phyloP scores from a whole-genome alignment of 1,140 invertebrate genomes.

The Achroia grisella region DNA sequence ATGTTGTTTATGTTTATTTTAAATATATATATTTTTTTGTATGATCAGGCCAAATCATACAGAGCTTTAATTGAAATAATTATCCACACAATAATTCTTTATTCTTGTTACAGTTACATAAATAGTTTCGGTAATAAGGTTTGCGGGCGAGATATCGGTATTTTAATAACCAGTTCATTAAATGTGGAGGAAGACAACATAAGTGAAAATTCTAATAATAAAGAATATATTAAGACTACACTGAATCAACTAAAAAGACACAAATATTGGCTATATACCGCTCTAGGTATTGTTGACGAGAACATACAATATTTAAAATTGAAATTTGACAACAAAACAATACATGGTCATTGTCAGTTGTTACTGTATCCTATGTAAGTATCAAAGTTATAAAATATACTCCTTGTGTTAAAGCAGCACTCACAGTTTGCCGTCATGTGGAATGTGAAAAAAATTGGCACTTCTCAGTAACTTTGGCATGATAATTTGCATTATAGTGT shows the following conservation, averaged over 20 bases:
- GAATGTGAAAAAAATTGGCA: no score
- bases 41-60: no score
- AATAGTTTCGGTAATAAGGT: conserved; percentile 73
- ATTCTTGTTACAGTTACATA: conserved; percentile 59
- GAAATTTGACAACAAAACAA: conserved; percentile 61
- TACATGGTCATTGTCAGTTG: conserved; percentile 72
- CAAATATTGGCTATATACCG: conserved; percentile 75
- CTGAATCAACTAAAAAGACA: conserved; percentile 62
- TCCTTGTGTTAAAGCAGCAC: no score
- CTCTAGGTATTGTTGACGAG: conserved; percentile 67
- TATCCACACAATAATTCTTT: no score
- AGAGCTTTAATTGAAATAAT: no score
- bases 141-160: conserved; percentile 73
- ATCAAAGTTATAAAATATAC: conserved; percentile 1
- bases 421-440: no score
- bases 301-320: conserved; percentile 68
- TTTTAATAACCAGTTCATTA: conserved; percentile 43
- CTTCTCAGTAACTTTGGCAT: no score
- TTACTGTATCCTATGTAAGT: conserved; percentile 75
- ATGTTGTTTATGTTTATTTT: no score
- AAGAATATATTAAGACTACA: conserved; percentile 32
- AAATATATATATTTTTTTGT: no score
- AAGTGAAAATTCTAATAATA: conserved; percentile 28
- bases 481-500: no score
- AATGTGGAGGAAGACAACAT: neutral